Percentiles rank a stretch among this genome's conserved stretches.
Conservation (phyloP, 2,113 vertebrate species). For the Pseudonaja textilis region DNA sequence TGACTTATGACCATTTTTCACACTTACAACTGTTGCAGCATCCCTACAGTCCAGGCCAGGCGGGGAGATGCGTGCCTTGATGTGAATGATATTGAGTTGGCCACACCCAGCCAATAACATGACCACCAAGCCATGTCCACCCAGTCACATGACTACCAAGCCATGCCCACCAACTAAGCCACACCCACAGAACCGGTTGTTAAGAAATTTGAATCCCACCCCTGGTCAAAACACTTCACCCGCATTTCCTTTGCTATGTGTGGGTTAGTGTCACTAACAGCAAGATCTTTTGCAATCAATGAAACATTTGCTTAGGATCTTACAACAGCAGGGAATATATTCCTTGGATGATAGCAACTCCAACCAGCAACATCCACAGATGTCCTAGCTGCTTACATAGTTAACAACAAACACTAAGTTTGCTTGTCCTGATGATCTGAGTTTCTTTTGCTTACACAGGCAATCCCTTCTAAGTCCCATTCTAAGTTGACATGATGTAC, state of each 20-base stretch:
- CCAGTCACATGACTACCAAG: no score
- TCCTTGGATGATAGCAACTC: not conserved
- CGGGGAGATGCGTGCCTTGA: no score
- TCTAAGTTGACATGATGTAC: not conserved
- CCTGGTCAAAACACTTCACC: not conserved
- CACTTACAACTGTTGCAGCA: no score
- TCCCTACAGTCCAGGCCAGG: no score
- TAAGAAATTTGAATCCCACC: no score
- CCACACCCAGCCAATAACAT: no score
- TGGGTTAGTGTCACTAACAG: not conserved
- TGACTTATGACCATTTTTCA: no score
- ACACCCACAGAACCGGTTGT: no score
- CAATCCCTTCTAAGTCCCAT: not conserved
- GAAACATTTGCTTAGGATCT: not conserved
- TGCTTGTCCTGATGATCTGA: not conserved
- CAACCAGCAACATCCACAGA: not conserved
- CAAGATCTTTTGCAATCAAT: not conserved
- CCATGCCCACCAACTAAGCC: no score
- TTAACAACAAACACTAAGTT: not conserved
- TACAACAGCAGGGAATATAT: not conserved
- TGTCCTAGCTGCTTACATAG: not conserved
- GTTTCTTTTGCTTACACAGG: not conserved
- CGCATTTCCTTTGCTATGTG: not conserved
- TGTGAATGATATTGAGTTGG: no score
- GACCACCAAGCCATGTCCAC: no score